Conservation (phyloP, 53 echinoderm and acorn worm species). For the Henricia sp. region DNA sequence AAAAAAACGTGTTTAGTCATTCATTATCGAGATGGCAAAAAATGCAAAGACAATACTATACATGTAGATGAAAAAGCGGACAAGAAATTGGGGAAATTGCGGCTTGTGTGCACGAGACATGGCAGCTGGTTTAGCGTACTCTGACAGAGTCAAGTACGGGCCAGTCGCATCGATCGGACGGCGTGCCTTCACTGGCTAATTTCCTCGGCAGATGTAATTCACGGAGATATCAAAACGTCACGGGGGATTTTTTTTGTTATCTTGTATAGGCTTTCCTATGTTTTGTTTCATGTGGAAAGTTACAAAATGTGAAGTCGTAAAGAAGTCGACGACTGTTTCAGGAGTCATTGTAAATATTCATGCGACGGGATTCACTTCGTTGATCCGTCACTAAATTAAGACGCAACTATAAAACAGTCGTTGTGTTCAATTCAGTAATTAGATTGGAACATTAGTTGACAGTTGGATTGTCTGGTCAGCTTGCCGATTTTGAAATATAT, state of each 20-base stretch:
- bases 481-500: too few species aligned
- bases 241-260: neutral
- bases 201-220: constrained; percentile 60
- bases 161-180: constrained; percentile 20
- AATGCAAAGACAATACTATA: too few species aligned
- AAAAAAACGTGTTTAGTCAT: too few species aligned
- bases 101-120: neutral
- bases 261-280: too few species aligned
- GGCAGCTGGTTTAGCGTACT: constrained; percentile 40
- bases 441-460: too few species aligned
- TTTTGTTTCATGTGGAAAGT: constrained; percentile 27
- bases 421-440: too few species aligned
- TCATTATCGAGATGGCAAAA: too few species aligned
- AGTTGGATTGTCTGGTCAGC: too few species aligned
- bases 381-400: too few species aligned
- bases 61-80: constrained; percentile 19
- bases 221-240: constrained; percentile 54
- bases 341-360: neutral
- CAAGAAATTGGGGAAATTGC: constrained; percentile 35
- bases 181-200: constrained; percentile 48
- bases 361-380: too few species aligned
- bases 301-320: constrained; percentile 2
- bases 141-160: constrained; percentile 22
- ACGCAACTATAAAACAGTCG: too few species aligned
- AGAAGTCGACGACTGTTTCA: constrained; percentile 23